These are phyloP conservation scores for Conus canariensis DNA, from an alignment of 2,888 invertebrate species.

Conservation along the genomic window DNA sequence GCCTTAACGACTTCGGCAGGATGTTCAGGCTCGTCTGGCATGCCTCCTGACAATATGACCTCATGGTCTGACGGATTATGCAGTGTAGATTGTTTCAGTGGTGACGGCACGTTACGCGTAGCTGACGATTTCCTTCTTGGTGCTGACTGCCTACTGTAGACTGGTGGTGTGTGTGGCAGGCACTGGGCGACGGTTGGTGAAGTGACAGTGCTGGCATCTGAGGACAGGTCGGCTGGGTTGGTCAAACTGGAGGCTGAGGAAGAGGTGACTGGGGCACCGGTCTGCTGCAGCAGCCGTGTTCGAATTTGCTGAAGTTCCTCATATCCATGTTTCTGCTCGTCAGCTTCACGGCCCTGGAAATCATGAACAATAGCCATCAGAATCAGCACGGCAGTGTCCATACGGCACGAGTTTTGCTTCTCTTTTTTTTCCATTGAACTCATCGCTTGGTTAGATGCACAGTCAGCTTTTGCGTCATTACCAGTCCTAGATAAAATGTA, in stretches of 20 bases:
- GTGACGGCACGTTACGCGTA: background rate
- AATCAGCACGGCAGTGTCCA: too few relatives aligned
- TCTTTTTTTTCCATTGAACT: too few relatives aligned
- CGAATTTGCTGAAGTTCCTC: conserved; percentile 14
- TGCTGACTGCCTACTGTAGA: background rate
- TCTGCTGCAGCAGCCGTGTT: background rate
- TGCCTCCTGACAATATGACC: background rate
- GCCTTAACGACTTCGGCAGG: background rate
- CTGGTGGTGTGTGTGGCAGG: background rate
- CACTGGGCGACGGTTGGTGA: background rate
- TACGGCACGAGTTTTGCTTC: too few relatives aligned
- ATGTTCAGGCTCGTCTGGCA: background rate
- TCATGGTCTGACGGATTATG: background rate
- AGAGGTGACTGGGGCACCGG: background rate
- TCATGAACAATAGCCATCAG: background rate
- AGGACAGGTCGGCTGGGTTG: background rate
- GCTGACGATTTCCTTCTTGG: background rate
- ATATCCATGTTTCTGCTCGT: background rate
- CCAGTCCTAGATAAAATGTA: too few relatives aligned
- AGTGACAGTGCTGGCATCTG: background rate
- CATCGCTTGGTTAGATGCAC: too few relatives aligned
- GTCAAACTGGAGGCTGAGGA: background rate
- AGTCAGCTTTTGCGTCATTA: too few relatives aligned
- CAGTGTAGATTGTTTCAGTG: background rate
- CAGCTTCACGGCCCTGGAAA: background rate